Base-by-base conservation (phyloP, 2,888 invertebrate species). In the Xestia sexstrigata region DNA sequence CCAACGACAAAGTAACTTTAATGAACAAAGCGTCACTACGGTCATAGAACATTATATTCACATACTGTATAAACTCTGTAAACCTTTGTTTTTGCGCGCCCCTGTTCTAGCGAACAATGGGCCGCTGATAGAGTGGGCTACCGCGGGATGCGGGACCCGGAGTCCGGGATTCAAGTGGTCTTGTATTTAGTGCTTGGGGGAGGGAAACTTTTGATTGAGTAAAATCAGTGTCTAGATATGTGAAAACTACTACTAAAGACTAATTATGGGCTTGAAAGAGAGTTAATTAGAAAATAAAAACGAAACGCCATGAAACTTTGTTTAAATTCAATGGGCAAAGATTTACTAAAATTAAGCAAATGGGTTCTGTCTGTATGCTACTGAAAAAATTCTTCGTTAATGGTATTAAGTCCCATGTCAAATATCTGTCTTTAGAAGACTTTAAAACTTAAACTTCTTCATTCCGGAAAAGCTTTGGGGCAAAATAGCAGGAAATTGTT, bases 41-140 rank as follows among this genome's bases (percentile, higher is more conserved):
- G 88, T 79, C 86, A 88, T 84, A 87, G 83, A 78, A 84, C 86
- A 83, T 87, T 84, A 88, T 87, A 87, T 81, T 79, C 82, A 86
- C 87, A 80, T 76, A 83, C 84, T 42, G 65, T 65, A 35, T 35
- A 35, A 62, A 62, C 20, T 42, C 15, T 65, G 82, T 83, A 84
- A 82, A 86, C 85, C 88, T 84, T 89, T 89, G 89, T 90, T 89
- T 89, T 89, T 86, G 86, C 82, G 78, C 85, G 85, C 79, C 86
- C 83, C 89, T 83, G 84, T 88, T 88, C 85, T 78, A 72, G 73
- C 71, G 85, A 90, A 92, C 91, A 92, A 92, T 92, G 82, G 90
- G 73, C 80, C 45, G 74, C 79, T 85, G 79, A 65, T 88, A 88
- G 82, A 77, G 87, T 69, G 74, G 81, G 49, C 23, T 47, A 63